Base-by-base conservation (phyloP, 1,140 invertebrate species). In the Bombus ignitus region DNA sequence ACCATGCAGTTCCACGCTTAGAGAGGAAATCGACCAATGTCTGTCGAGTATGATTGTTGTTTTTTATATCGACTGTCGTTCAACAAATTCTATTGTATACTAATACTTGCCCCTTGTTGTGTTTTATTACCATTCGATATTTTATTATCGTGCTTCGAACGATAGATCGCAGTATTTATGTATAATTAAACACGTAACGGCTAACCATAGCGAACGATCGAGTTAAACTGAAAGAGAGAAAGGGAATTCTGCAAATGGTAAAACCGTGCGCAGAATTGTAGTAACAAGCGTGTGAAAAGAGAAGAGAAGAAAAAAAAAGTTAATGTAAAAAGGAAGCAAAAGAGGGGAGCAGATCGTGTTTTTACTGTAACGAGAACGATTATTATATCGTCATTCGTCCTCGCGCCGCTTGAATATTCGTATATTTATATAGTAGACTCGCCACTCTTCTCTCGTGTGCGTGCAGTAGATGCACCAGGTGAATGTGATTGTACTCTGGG, bases 121-220 rank as follows among this genome's bases (percentile, higher is more conserved):
- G 92, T 93, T 93, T 93, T 89, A 93, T 93, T 92, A 90, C 84
- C 89, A 91, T 92, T 92, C 86, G 86, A 93, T 93, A 93, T 93
- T 93, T 93, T 93, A 93, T 93, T 89, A 53, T 91, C 84, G 90
- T 92, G 92, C 93, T 92, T 92, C 91, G 85, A 91, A 92, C 88
- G 90, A 92, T 89, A 88, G 86, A 86, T 89, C 79, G 73, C 84
- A 70, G 72, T 88, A 89, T 93, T 92, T 92, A 90, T 92, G 91
- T 92, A 92, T 65, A 71, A 70, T 80, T 70, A 70, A 66, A 37
- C 89, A 90, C 83, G 89, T 91, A 91, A 68, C 81, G 68, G 88
- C 73, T 91, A 90, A 71, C 53, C 15, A 35, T 88, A 88, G 81
- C 44, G 76, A 66, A 59, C 65, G 70, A 81, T 62, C 35, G 77